These are phyloP conservation scores for Pipa parva DNA, from an alignment of 2,113 vertebrate species.

Conservation along the genomic window DNA sequence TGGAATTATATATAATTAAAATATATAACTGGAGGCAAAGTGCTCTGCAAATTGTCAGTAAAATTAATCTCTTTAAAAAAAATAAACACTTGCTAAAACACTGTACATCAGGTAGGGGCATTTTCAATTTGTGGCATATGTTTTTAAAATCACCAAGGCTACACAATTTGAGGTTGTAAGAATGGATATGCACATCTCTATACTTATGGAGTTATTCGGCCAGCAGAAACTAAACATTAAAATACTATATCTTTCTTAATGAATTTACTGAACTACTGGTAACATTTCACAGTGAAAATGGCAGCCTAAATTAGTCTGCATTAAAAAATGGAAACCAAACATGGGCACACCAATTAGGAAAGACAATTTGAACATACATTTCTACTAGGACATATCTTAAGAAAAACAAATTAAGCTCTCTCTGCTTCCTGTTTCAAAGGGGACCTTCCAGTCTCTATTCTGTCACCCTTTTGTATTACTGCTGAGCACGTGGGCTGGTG, in stretches of 20 bases:
- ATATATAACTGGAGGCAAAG: too few species aligned
- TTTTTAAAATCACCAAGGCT: too few species aligned
- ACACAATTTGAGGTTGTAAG: too few species aligned
- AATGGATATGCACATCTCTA: too few species aligned
- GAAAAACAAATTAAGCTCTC: constrained; percentile 5
- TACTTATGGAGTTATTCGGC: too few species aligned
- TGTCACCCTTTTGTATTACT: background rate
- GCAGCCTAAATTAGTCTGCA: background rate
- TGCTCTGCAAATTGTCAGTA: too few species aligned
- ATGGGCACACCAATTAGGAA: constrained; percentile 15
- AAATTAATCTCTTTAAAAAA: too few species aligned
- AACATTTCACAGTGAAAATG: constrained; percentile 28
- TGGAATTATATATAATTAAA: too few species aligned
- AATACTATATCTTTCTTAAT: constrained; percentile 8
- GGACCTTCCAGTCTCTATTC: background rate
- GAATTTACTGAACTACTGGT: constrained; percentile 23
- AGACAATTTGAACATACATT: constrained; percentile 17
- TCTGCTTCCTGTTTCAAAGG: too few species aligned
- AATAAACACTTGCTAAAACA: too few species aligned
- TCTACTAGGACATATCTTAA: constrained; percentile 10
- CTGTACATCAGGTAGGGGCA: too few species aligned
- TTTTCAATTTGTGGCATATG: too few species aligned
- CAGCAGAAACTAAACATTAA: constrained; percentile 6
- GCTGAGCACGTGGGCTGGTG: constrained; percentile 63
- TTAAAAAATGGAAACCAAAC: constrained; percentile 23